Base-by-base conservation (phyloP, 1,140 invertebrate genomes). In the Listronotus bonariensis region DNA sequence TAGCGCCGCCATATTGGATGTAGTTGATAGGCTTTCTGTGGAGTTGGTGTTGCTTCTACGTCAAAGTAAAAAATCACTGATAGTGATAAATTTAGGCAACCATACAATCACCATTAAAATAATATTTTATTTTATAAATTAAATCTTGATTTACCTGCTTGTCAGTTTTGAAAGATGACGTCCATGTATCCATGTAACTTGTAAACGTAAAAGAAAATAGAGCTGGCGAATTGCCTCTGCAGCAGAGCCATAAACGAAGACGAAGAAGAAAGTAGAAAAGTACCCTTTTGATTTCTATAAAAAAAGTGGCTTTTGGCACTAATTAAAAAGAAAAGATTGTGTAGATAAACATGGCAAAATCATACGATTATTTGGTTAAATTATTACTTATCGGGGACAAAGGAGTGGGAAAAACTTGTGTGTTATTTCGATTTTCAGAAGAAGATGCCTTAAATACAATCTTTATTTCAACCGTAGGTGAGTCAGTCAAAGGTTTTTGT, bases 401-500 rank as follows among this genome's bases (percentile, higher is more conserved):
- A 38, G 95, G 94, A 69, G 93, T 96, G 55, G 95, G 94, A 65
- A 97, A 97, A 82, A 96, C 94, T 20, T 96, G 93, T 82, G 92
- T 97, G 77, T 83, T 97, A 71, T 96, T 96, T 81, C 87, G 94
- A 76, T 97, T 97, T 84, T 94, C 93, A 65, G 95, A 97, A n/a
- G n/a, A n/a, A 82, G 94, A 97, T 83, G 92, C 93, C 57, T 99
- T 97, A 82, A 98, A 96, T 80, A 95, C 95, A 68, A 96, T 95
- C 61, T 98, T 98, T 86, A 98, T 98, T 82, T 98, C 96, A 51
- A 99, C 96, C 69, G 98, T 99, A 85, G 96, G 96, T 96, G 87
- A 86, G 89, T 75, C 68, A 71, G 42, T 54, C 41, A 60, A 14
- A 61, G 34, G 48, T 60, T 67, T 68, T 59, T 57, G 45, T 53